Conservation (phyloP, 2,113 vertebrate genomes). For the Tupaia tana region DNA sequence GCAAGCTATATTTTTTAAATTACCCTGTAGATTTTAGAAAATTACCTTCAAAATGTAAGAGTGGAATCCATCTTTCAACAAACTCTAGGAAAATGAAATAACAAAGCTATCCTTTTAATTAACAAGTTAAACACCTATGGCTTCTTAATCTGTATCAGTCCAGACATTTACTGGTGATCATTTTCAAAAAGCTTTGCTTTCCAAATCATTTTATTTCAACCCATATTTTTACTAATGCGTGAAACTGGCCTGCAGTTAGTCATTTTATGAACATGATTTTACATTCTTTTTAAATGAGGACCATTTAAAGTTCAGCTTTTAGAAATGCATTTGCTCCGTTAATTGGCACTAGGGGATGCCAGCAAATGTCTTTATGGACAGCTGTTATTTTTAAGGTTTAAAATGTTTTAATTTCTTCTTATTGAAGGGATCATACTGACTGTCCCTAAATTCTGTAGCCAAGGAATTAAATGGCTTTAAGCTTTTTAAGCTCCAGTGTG, state of each 20-base stretch:
- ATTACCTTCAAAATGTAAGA: neutral
- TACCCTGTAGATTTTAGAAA: neutral
- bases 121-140: neutral
- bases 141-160: neutral
- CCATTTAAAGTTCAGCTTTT: constrained; percentile 35
- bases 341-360: neutral
- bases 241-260: constrained; percentile 26
- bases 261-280: neutral
- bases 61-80: neutral
- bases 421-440: neutral
- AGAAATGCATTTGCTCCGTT: constrained; percentile 16
- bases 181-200: constrained; percentile 39
- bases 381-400: constrained; percentile 19
- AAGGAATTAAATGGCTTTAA: neutral
- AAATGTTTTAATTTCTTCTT: constrained; percentile 1
- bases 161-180: neutral
- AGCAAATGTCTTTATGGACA: constrained; percentile 7
- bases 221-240: neutral
- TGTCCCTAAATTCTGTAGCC: neutral
- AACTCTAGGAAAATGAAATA: neutral
- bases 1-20: neutral
- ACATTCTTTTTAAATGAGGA: constrained; percentile 4
- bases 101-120: neutral
- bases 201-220: constrained; percentile 24
- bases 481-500: neutral